Base-by-base conservation (phyloP, 2,797 vertebrate species). In the Rachycentron canadum region DNA sequence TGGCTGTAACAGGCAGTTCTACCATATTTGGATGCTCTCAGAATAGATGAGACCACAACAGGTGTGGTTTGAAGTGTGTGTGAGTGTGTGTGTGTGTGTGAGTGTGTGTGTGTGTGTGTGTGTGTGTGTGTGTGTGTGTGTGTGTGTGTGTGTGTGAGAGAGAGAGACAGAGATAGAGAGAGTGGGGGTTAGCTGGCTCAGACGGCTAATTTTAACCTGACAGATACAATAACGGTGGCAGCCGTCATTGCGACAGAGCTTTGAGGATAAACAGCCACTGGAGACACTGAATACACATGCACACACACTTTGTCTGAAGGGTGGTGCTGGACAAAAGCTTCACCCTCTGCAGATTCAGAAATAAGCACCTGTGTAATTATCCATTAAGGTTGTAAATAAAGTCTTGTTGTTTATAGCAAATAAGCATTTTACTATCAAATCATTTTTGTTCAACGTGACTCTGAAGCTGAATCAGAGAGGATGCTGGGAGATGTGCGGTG, bases 11-110 rank as follows among this genome's bases (percentile, higher is more conserved):
- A 16, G 25, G n/a, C 57, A 19, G 30, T 50, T 13, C 55, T 65
- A 62, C 86, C 81, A 75, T 88, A 83, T 88, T 73, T 84, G 88
- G 83, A 73, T 0, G 4, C 47, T 60, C 86, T 82, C 32, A 71
- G 84, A 89, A 89, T 89, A 88, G 84, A 85, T 2, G 21, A 16
- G 36, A 60, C 36, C 63, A 34, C 30, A 86, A 75, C 83, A 87
- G 89, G 81, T 88, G 86, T 81, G 23, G 2, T 13, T 11, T 25
- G 19, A 47, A 47, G 63, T 61, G 56, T 63, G 17, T 47, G n/a
- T 67, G 56, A 56, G 69, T 43, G 57, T 70, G 32, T 67, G 64
- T 67, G 49, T 58, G 67, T 69, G 66, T 38, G 73, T 69, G 65
- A 45, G 21, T 68, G 36, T 73, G 19, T 34, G 72, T 56, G 62